Evolutionary conservation across 2,888 invertebrate species (phyloP), one percentile per base, ranked within the genome.

Genomic region (Perizoma affinitatum): DNA sequence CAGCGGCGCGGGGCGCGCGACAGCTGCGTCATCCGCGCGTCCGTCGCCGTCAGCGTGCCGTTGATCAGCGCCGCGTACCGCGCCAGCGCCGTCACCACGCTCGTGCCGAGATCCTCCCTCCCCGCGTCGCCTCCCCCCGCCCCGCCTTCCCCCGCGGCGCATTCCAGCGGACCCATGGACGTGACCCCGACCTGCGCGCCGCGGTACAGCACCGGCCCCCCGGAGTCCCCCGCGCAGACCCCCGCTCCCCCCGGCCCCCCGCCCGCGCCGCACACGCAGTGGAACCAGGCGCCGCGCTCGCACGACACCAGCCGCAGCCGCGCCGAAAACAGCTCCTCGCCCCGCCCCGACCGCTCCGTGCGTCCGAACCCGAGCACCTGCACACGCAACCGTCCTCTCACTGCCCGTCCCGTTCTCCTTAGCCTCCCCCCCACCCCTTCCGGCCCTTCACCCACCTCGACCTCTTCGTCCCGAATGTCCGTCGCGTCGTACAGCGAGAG

Each of bases 211-310:
- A 84, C 83, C 34, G 90, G 88, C 54, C 89, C 90, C 54, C 90
- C 90, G 35, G 88, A 89, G 81, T 90, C 90, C 0, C 90, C 90
- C 38, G 86, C 73, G 81, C 90, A 90, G 58, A 89, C 89, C 63
- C 86, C 88, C 55, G 67, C 63, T 60, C 34, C 51, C 48, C 48
- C 63, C 10, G n/a, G 41, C 5, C 40, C 48, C 36, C 52, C 50
- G 47, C 52, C 58, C 67, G 67, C 71, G 60, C 78, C 83, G 74
- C 88, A 88, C 75, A 76, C 71, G 75, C 86, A 86, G 71, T 78
- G 79, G 60, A 68, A 49, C 87, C 87, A 88, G 35, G 64, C 66
- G 49, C 56, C 68, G 60, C 85, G 85, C 65, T 72, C 83, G 76
- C 90, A 89, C 55, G 43, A 7, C 67, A 68, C 74, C 75, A 85